phyloP scores from a whole-genome alignment of 1,140 invertebrate genomes.

The Drosophila melanogaster region Release_6_plus_ISO1_MT NT_033779.5:17141001-17141500 shows the following conservation, averaged over 20 bases:
- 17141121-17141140: conserved; percentile 56
- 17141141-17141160: conserved; percentile 71
- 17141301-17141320: conserved; percentile 58
- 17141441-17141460: conserved; percentile 62
- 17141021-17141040: conserved; percentile 77
- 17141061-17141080: conserved; percentile 21
- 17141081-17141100: conserved; percentile 51
- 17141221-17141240: conserved; percentile 55
- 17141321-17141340: conserved; percentile 21
- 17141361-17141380: conserved; percentile 80
- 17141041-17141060: conserved; percentile 69
- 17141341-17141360: conserved; percentile 40
- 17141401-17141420: conserved; percentile 65
- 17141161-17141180: conserved; percentile 65
- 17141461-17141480: conserved; percentile 49
- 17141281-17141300: conserved; percentile 5
- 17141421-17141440: conserved; percentile 12
- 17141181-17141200: conserved; percentile 39
- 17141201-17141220: conserved; percentile 64
- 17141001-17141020: conserved; percentile 42
- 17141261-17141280: conserved; percentile 27
- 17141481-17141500: conserved; percentile 66
- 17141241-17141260: conserved; percentile 60
- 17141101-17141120: conserved; percentile 59
- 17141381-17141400: conserved; percentile 81